These are phyloP conservation scores for Aurelia sp. DNA, from an alignment of 30 jellyfish, hydroid and myxozoan species.

Conservation along the genomic window DNA sequence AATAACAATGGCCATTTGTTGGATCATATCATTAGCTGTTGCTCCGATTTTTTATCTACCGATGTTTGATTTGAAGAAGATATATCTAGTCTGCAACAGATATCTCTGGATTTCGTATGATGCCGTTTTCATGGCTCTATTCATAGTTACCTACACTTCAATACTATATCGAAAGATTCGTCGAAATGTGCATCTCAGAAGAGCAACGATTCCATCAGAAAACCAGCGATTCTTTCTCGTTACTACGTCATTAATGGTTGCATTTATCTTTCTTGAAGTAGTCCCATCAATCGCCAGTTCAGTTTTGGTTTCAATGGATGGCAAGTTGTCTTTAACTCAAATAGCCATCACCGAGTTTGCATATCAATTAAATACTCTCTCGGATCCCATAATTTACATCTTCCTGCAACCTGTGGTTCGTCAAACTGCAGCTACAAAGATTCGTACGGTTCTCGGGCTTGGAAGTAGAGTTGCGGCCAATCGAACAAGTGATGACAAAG, in stretches of 20 bases:
- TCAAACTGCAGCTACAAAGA: background rate
- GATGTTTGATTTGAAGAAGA: background rate
- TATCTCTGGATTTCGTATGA: background rate
- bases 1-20: background rate
- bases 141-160: background rate
- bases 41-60: background rate
- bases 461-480: no score
- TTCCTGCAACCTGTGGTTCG: slow-evolving; percentile 7
- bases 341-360: background rate
- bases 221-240: background rate
- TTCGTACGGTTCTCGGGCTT: no score
- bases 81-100: background rate
- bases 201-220: background rate
- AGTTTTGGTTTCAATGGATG: background rate
- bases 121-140: background rate
- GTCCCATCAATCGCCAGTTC: background rate
- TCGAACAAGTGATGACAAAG: no score
- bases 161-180: background rate
- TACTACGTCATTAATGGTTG: background rate
- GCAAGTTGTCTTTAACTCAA: background rate
- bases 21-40: background rate
- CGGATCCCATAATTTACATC: background rate
- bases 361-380: background rate
- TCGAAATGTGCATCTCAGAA: background rate
- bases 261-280: background rate